A percentile compares a stretch with the other conserved stretches of the same genome.
Evolutionary conservation across 2,888 invertebrate genomes (phyloP).

Genomic region (Conops quadrifasciatus): DNA sequence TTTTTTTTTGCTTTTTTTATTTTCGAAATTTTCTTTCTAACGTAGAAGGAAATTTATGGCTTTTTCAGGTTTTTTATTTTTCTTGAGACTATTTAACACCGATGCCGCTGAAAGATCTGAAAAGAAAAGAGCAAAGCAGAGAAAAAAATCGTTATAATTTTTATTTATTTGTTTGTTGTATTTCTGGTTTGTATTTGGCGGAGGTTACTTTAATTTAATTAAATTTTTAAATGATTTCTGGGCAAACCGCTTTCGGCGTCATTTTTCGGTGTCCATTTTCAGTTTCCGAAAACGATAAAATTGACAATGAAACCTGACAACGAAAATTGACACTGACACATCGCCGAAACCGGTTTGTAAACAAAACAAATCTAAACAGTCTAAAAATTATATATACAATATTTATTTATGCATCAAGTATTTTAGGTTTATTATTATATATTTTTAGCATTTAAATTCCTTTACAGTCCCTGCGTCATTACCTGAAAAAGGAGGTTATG

Average conservation of each 20-base stretch:
- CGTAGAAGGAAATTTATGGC: neutral
- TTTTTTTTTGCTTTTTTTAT: slow-evolving; percentile 3
- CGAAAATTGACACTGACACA: slow-evolving; percentile 14
- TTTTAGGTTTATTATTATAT: too few relatives aligned
- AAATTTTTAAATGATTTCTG: too few relatives aligned
- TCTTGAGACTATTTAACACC: neutral
- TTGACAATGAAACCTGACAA: neutral
- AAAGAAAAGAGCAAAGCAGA: slow-evolving; percentile 34
- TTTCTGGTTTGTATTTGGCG: neutral
- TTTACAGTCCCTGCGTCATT: too few relatives aligned
- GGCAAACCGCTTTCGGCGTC: too few relatives aligned
- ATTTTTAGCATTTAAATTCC: too few relatives aligned
- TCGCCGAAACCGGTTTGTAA: too few relatives aligned
- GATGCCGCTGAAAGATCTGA: slow-evolving; percentile 20
- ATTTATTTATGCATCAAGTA: too few relatives aligned
- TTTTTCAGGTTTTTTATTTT: neutral
- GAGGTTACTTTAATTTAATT: neutral
- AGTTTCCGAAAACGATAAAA: neutral
- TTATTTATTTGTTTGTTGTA: neutral
- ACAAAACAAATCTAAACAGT: too few relatives aligned
- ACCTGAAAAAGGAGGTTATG: too few relatives aligned
- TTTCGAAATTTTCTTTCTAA: slow-evolving; percentile 3
- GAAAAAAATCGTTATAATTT: slow-evolving; percentile 49
- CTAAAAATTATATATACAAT: too few relatives aligned
- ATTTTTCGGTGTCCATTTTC: neutral